phyloP scores from a whole-genome alignment of 2,797 vertebrate genomes.

The Calcarius lapponicus region DNA sequence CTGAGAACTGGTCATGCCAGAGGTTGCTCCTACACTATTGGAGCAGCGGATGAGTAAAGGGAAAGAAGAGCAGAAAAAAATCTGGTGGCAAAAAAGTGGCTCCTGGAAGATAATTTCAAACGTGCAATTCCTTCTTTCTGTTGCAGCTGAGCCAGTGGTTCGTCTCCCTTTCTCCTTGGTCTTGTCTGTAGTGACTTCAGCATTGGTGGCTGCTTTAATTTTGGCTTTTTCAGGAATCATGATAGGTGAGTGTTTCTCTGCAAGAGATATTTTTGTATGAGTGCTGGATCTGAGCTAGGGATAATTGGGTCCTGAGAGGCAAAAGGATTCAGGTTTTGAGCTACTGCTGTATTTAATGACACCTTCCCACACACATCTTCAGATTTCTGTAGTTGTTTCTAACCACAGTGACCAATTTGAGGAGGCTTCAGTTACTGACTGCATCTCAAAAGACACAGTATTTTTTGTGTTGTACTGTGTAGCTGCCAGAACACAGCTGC shows the following conservation, averaged over 20 bases:
- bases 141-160: slow-evolving; percentile 75
- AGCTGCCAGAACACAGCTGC: slow-evolving; percentile 3
- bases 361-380: not conserved
- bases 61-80: not conserved
- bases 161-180: slow-evolving; percentile 85
- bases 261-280: not conserved
- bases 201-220: slow-evolving; percentile 92
- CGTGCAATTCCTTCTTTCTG: slow-evolving; percentile 5
- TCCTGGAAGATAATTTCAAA: not conserved
- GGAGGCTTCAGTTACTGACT: not conserved
- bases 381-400: not conserved
- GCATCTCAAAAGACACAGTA: not conserved
- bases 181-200: slow-evolving; percentile 93
- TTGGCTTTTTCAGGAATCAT: slow-evolving; percentile 95
- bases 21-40: not conserved
- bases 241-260: slow-evolving; percentile 88
- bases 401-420: not conserved
- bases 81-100: not conserved
- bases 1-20: not conserved
- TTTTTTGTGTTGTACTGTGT: not conserved
- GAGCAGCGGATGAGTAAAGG: not conserved
- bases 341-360: not conserved
- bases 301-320: slow-evolving; percentile 28
- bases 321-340: slow-evolving; percentile 4
- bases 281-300: not conserved